Evolutionary conservation across 2,797 vertebrate genomes (phyloP).

Genomic region (Forpus xanthops): DNA sequence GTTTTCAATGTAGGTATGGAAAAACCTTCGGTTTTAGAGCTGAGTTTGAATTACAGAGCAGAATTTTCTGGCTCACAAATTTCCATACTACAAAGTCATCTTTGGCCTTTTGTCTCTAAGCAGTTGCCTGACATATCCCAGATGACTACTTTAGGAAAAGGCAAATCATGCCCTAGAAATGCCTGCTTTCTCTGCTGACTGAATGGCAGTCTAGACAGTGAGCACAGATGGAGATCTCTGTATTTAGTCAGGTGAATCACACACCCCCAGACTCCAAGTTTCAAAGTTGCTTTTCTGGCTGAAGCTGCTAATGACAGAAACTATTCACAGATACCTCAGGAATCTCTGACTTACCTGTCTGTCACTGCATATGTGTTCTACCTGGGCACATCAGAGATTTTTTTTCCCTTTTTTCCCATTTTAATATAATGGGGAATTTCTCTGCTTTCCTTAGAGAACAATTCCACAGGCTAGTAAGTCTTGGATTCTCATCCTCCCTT

Average conservation of each 20-base stretch:
- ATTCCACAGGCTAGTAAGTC: not conserved
- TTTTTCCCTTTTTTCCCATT: not conserved
- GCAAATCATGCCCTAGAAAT: conserved; percentile 63
- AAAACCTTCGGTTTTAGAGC: not conserved
- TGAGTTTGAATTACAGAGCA: conserved; percentile 15
- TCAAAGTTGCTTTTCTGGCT: conserved; percentile 38
- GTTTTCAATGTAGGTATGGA: not conserved
- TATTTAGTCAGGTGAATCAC: conserved; percentile 61
- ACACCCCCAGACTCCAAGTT: conserved; percentile 4
- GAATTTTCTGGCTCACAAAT: conserved; percentile 36
- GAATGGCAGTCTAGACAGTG: conserved; percentile 53
- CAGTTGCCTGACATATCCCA: conserved; percentile 52
- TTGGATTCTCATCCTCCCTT: not conserved
- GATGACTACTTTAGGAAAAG: conserved; percentile 52
- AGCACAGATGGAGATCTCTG: conserved; percentile 61
- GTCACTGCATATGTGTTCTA: not conserved
- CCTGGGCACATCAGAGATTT: not conserved
- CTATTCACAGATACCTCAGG: not conserved
- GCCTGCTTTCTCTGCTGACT: conserved; percentile 58
- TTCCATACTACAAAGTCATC: conserved; percentile 60
- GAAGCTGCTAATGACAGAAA: not conserved
- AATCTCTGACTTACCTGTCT: not conserved
- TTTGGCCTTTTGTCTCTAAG: conserved; percentile 46
- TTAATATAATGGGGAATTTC: not conserved
- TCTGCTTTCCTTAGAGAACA: not conserved